Percentiles rank a stretch among this genome's conserved stretches.
Evolutionary conservation across 2,888 invertebrate genomes (phyloP).

Genomic region (Harpalus rufipes): DNA sequence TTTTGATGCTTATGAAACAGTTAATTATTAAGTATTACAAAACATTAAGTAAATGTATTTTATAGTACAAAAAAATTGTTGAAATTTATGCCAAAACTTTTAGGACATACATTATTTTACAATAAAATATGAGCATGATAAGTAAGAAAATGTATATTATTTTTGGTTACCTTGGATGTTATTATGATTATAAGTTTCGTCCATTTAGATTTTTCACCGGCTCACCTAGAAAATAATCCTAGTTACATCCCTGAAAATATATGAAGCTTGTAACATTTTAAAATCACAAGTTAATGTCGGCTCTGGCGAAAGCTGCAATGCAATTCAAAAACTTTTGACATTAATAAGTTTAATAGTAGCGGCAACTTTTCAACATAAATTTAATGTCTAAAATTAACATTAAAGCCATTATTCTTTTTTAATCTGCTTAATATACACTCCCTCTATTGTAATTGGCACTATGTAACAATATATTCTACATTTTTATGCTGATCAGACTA

Average conservation of each 20-base stretch:
- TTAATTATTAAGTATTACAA: too few relatives aligned
- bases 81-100: too few relatives aligned
- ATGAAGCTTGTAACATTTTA: constrained; percentile 39
- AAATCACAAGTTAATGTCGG: constrained; percentile 45
- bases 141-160: too few relatives aligned
- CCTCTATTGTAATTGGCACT: constrained; percentile 24
- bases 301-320: constrained; percentile 42
- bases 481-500: constrained; percentile 9
- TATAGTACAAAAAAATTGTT: too few relatives aligned
- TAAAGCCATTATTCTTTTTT: constrained; percentile 41
- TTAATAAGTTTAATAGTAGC: constrained; percentile 54
- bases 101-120: too few relatives aligned
- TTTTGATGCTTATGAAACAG: too few relatives aligned
- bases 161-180: too few relatives aligned
- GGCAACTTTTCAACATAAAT: constrained; percentile 48
- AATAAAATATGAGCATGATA: too few relatives aligned
- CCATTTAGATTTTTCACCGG: too few relatives aligned
- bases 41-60: too few relatives aligned
- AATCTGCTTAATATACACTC: constrained; percentile 46
- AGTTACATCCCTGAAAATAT: not conserved
- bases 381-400: constrained; percentile 51
- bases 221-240: too few relatives aligned
- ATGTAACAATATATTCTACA: constrained; percentile 22
- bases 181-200: too few relatives aligned
- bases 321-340: constrained; percentile 55